Base-by-base conservation (phyloP, 2,797 vertebrate genomes). In the Cirrhinus mrigala region DNA sequence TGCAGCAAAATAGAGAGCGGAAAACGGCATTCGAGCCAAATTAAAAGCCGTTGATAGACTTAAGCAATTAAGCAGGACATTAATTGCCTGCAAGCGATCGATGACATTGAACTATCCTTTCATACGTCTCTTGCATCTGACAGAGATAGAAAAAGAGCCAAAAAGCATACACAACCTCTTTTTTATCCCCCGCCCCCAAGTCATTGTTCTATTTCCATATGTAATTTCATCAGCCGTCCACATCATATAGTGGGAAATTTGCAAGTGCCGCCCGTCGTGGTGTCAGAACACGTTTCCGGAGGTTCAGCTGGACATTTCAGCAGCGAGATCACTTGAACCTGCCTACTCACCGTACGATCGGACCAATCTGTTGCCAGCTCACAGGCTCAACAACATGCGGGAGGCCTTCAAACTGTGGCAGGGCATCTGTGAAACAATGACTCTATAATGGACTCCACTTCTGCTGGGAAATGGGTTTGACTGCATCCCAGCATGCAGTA, bases 101-200 rank as follows among this genome's bases (percentile, higher is more conserved):
- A 87, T 86, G 81, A 79, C 84, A 87, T 82, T 88, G 86, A 89
- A 80, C 22, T 54, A 54, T 87, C 64, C 75, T 77, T 87, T 89
- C 79, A 87, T 75, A 46, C 27, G 18, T 22, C 73, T 71, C 66
- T 77, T 24, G 44, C 64, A 81, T 60, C 73, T 52, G 62, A 20
- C 54, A 18, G 56, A 40, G 60, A 78, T 33, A 20, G 62, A 18
- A 27, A 60, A 70, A 73, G 70, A 73, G 4, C 58, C 50, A n/a
- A 48, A 40, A 79, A 86, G 22, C 7, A 64, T 40, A 22, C 29
- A 44, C 24, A 54, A 24, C 40, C 20, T 70, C 27, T 54, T 85
- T 44, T 68, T 78, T 6, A 44, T 46, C 48, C 12, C 18, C 22
- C 29, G 5, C 37, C 18, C 24, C 18, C 20, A 50, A 62, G 52